These are phyloP conservation scores for Allobates femoralis DNA, from an alignment of 2,797 vertebrate species.

Conservation along the genomic window DNA sequence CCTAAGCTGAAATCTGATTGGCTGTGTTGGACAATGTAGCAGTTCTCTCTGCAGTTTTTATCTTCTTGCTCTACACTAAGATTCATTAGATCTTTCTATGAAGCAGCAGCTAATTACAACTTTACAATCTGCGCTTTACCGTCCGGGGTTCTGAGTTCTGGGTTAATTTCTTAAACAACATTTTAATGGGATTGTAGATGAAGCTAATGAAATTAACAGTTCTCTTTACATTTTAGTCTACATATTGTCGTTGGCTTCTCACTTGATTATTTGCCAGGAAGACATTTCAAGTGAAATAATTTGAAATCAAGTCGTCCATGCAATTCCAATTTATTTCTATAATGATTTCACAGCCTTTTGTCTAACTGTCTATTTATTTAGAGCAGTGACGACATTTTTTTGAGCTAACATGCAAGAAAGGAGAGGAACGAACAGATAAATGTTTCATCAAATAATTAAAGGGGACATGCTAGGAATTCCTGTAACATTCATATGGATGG, in stretches of 20 bases:
- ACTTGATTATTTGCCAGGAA: constrained; percentile 41
- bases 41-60: no score
- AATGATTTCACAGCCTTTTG: constrained; percentile 43
- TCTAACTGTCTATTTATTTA: constrained; percentile 41
- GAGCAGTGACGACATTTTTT: constrained; percentile 9
- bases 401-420: neutral
- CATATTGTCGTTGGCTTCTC: constrained; percentile 7
- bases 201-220: constrained; percentile 51
- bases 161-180: constrained; percentile 19
- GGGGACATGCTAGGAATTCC: neutral
- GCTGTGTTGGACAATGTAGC: no score
- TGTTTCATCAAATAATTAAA: neutral
- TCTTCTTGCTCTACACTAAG: neutral
- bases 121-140: constrained; percentile 5
- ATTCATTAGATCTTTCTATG: neutral
- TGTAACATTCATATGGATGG: neutral
- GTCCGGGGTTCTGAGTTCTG: constrained; percentile 26
- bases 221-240: constrained; percentile 48
- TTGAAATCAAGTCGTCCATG: constrained; percentile 54
- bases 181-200: constrained; percentile 40
- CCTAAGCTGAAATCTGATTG: no score
- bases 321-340: constrained; percentile 56
- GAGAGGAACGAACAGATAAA: neutral
- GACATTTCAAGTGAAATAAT: constrained; percentile 53
- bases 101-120: constrained; percentile 24